Percentiles rank a stretch among this genome's conserved stretches.
Conservation (phyloP, 2,888 invertebrate genomes). For the Athalia circularis region DNA sequence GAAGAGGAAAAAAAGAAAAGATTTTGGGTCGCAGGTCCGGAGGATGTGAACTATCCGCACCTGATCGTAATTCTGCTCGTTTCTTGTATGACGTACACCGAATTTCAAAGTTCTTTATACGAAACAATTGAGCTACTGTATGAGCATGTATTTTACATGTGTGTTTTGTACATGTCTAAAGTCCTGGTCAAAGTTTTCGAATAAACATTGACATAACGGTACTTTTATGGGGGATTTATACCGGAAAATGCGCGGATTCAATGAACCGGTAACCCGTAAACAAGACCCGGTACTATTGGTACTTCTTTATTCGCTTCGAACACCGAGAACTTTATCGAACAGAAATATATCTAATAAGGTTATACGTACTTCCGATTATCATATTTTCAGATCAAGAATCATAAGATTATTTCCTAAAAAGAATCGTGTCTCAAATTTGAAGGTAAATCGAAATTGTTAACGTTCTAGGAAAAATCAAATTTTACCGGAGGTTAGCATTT, state of each 20-base stretch:
- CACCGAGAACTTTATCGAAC: not conserved
- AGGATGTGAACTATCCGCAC: too few species aligned
- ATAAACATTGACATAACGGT: conserved; percentile 69
- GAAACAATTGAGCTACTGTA: conserved; percentile 7
- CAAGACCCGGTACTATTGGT: conserved; percentile 54
- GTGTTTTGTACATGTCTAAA: not conserved
- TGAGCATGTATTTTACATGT: not conserved
- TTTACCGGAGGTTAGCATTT: too few species aligned
- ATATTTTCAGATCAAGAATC: not conserved
- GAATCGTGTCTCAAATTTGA: not conserved
- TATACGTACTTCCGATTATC: too few species aligned
- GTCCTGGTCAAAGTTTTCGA: conserved; percentile 58
- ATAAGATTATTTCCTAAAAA: not conserved
- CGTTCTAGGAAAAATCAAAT: too few species aligned
- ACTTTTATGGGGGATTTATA: conserved; percentile 69
- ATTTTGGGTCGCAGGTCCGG: too few species aligned
- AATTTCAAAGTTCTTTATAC: too few species aligned
- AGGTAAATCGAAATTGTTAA: too few species aligned
- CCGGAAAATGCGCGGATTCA: conserved; percentile 58
- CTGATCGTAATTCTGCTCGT: too few species aligned
- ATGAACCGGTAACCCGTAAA: conserved; percentile 69
- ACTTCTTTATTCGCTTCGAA: not conserved
- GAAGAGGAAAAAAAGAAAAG: too few species aligned
- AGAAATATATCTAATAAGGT: not conserved
- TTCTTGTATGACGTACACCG: too few species aligned